Base-by-base conservation (phyloP, 2,797 vertebrate genomes). In the Echiichthys vipera region DNA sequence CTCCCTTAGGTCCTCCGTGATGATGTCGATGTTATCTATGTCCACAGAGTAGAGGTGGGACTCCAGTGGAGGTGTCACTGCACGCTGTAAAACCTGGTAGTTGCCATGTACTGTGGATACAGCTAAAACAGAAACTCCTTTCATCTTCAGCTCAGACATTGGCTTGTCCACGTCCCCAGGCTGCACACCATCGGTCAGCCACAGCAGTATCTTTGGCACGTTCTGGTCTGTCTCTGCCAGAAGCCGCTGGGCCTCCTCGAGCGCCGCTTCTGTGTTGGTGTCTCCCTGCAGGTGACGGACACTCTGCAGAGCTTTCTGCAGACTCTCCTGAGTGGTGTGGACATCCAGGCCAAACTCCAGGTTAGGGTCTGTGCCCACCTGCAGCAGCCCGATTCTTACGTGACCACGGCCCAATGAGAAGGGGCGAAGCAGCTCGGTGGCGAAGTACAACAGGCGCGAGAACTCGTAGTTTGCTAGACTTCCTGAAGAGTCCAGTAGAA, bases 401-500 rank as follows among this genome's bases (percentile, higher is more conserved):
- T 96, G 91, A 29, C 95, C 95, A 0, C 77, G 89, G 30, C 96
- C 95, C 1, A 98, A 64, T 13, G 92, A 87, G 85, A 98, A 96
- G 0, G 94, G 94, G 0, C 34, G 89, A 1, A 96, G 71, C 17
- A 99, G 93, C 46, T 94, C 90, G 1, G 92, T 88, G 50, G 94
- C 75, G 74, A 99, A 98, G 57, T 77, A 87, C 71, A 95, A 92
- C 72, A 97, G 63, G n/a, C n/a, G 73, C 27, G 90, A 92, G 83
- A 96, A 98, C 79, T 99, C 97, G 4, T 96, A 95, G 81, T 93
- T 95, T n/a, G 96, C 93, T 32, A 98, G 87, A 0, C 97, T 98
- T 80, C 96, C 96, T 0, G 96, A 98, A 69, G 97, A 98, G 91
- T 99, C 97, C 89, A 98, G 78, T 69, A 98, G 84, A 47, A 99